Conservation (phyloP, 2,888 invertebrate species). For the Odontocolon sp. region DNA sequence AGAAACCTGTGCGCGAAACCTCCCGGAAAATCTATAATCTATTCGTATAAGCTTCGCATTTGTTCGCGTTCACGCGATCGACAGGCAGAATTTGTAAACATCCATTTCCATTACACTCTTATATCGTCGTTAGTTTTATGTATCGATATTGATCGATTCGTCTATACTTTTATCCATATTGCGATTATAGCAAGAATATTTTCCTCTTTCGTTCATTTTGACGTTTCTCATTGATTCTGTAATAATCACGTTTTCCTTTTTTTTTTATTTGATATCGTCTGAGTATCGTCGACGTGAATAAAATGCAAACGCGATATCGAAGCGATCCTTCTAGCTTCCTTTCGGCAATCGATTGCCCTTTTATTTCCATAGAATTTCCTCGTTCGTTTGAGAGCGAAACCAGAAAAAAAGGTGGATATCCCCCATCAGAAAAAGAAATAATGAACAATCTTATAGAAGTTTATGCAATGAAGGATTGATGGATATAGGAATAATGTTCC, state of each 20-base stretch:
- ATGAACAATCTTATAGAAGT: conserved; percentile 56
- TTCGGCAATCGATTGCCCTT: conserved; percentile 37
- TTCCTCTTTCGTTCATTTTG: too few relatives aligned
- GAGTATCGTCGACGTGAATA: not conserved
- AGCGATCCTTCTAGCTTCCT: conserved; percentile 27
- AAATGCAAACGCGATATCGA: conserved; percentile 31
- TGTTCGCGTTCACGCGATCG: conserved; percentile 7
- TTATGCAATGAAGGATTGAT: conserved; percentile 48
- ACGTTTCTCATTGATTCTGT: too few relatives aligned
- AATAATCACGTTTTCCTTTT: too few relatives aligned
- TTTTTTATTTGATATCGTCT: too few relatives aligned
- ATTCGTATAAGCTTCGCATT: conserved; percentile 37
- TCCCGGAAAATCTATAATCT: conserved; percentile 43
- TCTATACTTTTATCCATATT: not conserved
- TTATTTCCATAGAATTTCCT: conserved; percentile 38
- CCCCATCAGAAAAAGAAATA: conserved; percentile 48
- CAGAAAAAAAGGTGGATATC: conserved; percentile 1
- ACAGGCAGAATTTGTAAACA: conserved; percentile 29
- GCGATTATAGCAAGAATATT: not conserved
- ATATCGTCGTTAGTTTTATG: not conserved
- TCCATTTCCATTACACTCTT: not conserved
- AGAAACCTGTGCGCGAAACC: conserved; percentile 13
- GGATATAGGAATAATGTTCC: conserved; percentile 12
- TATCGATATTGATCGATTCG: not conserved
- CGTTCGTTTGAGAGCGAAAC: not conserved